These are phyloP conservation scores for Periophthalmodon schlosseri DNA, from an alignment of 2,113 vertebrate genomes.

Conservation along the genomic window DNA sequence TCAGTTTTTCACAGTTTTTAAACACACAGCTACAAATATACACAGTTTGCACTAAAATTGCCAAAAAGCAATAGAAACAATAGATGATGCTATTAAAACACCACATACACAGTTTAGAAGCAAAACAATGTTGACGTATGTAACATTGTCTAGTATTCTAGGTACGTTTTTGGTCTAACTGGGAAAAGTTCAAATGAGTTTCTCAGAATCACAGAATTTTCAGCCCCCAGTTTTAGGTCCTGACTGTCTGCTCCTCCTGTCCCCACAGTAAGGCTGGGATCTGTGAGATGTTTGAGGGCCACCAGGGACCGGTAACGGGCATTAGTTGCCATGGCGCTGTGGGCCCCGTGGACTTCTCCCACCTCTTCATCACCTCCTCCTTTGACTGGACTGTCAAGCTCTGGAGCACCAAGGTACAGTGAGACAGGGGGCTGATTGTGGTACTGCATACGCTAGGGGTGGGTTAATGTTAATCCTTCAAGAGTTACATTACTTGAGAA, in stretches of 20 bases:
- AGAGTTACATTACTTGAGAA: too few relatives aligned
- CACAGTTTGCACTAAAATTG: too few relatives aligned
- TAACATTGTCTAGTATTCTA: too few relatives aligned
- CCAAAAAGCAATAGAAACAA: too few relatives aligned
- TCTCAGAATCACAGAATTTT: neutral
- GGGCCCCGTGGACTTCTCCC: slow-evolving; percentile 93
- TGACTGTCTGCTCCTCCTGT: slow-evolving; percentile 5
- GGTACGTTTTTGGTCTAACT: neutral
- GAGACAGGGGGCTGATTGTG: slow-evolving; percentile 19
- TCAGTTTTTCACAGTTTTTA: too few relatives aligned
- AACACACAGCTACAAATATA: too few relatives aligned
- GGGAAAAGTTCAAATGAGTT: neutral
- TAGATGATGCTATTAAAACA: too few relatives aligned
- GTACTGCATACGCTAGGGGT: slow-evolving; percentile 46
- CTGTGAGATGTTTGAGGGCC: slow-evolving; percentile 96
- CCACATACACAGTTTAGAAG: too few relatives aligned
- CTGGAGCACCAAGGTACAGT: slow-evolving; percentile 95
- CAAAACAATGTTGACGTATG: too few relatives aligned
- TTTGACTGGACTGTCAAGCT: slow-evolving; percentile 99
- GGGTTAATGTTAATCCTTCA: too few relatives aligned
- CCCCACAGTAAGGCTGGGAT: slow-evolving; percentile 92
- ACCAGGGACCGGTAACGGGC: slow-evolving; percentile 96
- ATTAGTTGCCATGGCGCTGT: slow-evolving; percentile 96
- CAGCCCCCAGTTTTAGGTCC: too few relatives aligned
- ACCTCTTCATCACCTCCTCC: slow-evolving; percentile 95